A percentile compares a stretch with the other conserved stretches of the same genome.
Conservation (phyloP, 2,113 vertebrate genomes). For the Anhinga rufa region DNA sequence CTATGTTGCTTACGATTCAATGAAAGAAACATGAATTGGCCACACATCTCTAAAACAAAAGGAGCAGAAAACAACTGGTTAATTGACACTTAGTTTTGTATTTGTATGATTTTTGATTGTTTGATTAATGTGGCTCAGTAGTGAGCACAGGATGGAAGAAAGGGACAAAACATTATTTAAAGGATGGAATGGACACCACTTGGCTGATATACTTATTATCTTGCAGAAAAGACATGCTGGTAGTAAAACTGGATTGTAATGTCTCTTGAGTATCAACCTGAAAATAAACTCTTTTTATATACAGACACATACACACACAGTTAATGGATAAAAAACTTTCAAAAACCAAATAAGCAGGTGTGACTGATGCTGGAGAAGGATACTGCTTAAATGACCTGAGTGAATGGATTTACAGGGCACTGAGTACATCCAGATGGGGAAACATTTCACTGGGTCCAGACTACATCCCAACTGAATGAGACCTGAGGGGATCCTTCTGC, state of each 20-base stretch:
- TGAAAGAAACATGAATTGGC: not conserved
- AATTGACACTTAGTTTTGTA: not conserved
- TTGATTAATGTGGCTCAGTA: not conserved
- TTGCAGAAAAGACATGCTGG: not conserved
- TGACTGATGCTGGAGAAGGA: not conserved
- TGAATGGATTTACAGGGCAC: not conserved
- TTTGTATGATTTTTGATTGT: not conserved
- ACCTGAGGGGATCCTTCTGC: not conserved
- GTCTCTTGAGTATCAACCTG: not conserved
- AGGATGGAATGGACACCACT: not conserved
- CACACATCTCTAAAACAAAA: not conserved
- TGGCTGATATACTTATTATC: not conserved
- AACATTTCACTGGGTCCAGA: not conserved
- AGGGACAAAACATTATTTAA: not conserved
- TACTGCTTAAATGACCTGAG: not conserved
- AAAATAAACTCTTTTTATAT: not conserved
- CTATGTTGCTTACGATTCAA: not conserved
- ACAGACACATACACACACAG: not conserved
- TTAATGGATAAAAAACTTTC: not conserved
- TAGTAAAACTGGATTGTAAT: not conserved
- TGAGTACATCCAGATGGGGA: not conserved
- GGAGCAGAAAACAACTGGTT: not conserved
- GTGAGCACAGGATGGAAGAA: not conserved
- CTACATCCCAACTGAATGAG: not conserved
- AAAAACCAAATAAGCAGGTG: not conserved